Evolutionary conservation across 2,888 invertebrate genomes (phyloP).

Genomic region (Archips crataeganus): DNA sequence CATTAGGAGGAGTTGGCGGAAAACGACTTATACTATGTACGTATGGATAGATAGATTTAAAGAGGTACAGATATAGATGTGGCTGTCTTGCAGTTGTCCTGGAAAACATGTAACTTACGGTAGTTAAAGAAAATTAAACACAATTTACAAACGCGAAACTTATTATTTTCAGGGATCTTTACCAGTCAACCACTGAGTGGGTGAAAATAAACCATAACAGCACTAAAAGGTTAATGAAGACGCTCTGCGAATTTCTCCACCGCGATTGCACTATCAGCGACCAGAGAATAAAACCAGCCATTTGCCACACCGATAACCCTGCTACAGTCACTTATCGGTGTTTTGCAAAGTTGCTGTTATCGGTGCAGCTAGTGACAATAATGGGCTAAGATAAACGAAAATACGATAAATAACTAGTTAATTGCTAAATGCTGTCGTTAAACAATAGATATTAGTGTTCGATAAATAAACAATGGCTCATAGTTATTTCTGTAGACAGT

Average conservation of each 20-base stretch:
- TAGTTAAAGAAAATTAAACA: neutral
- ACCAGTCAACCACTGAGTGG: no score
- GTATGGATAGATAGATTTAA: no score
- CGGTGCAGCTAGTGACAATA: conserved; percentile 40
- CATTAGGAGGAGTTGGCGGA: no score
- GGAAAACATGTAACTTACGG: conserved; percentile 16
- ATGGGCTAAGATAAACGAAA: conserved; percentile 37
- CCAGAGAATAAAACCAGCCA: conserved; percentile 60
- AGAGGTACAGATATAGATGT: no score
- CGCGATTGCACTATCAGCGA: conserved; percentile 62
- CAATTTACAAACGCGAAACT: no score
- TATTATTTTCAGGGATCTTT: no score
- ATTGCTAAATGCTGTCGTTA: conserved; percentile 37
- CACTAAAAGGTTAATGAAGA: conserved; percentile 37
- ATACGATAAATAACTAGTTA: conserved; percentile 42
- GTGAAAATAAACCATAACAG: conserved; percentile 1
- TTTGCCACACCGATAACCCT: conserved; percentile 77
- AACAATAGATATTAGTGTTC: conserved; percentile 35
- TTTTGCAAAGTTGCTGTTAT: conserved; percentile 66
- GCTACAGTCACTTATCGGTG: conserved; percentile 65
- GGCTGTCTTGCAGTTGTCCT: neutral
- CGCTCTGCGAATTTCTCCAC: conserved; percentile 41
- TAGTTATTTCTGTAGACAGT: conserved; percentile 20
- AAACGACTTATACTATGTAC: no score
- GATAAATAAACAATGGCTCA: conserved; percentile 34